These are phyloP conservation scores for Sternarchorhynchus goeldii DNA, from an alignment of 2,797 vertebrate genomes.

Conservation along the genomic window DNA sequence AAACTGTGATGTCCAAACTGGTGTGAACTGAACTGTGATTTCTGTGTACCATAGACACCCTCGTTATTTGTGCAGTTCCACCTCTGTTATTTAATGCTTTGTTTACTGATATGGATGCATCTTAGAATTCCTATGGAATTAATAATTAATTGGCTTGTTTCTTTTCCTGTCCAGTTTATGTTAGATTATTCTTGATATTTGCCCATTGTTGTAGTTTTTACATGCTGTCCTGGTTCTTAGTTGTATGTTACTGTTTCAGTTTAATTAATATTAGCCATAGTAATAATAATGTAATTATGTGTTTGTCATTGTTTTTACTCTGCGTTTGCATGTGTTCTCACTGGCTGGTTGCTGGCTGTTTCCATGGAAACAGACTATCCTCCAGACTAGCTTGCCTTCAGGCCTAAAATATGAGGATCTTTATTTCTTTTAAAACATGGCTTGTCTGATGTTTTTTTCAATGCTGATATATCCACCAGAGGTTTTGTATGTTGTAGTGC, in stretches of 20 bases:
- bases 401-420: slow-evolving; percentile 66
- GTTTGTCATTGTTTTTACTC: background rate
- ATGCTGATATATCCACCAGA: background rate
- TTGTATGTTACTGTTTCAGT: too few relatives aligned
- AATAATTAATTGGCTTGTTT: background rate
- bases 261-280: background rate
- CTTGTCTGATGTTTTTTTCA: slow-evolving; percentile 34
- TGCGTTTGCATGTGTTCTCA: slow-evolving; percentile 27
- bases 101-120: too few relatives aligned
- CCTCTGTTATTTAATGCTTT: slow-evolving; percentile 26
- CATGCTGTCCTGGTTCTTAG: too few relatives aligned
- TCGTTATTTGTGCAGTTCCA: slow-evolving; percentile 2
- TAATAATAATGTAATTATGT: background rate
- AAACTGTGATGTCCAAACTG: too few relatives aligned
- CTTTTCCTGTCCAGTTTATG: too few relatives aligned
- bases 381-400: slow-evolving; percentile 57
- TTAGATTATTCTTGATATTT: too few relatives aligned
- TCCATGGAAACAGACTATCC: slow-evolving; percentile 70
- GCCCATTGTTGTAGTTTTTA: too few relatives aligned
- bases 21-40: too few relatives aligned
- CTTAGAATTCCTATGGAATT: background rate
- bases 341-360: slow-evolving; percentile 66
- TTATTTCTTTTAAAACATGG: slow-evolving; percentile 59
- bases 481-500: too few relatives aligned
- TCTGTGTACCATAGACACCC: background rate